These are phyloP conservation scores for Circaetus gallicus DNA, from an alignment of 2,113 vertebrate genomes.

Conservation along the genomic window DNA sequence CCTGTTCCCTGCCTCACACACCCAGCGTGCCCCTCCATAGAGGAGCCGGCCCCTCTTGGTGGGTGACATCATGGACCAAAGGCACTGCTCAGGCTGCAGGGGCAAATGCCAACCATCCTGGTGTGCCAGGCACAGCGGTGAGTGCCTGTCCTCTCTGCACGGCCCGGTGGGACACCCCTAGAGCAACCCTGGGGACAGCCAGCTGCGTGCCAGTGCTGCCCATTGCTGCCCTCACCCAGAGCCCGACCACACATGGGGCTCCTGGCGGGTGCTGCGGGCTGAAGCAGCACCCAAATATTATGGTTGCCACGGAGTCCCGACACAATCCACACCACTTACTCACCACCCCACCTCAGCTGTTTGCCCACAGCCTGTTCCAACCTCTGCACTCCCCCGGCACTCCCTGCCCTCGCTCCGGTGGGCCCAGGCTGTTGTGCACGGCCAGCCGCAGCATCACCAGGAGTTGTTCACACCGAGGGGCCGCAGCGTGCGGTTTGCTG, in stretches of 20 bases:
- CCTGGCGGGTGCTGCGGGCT: background rate
- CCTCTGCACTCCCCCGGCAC: background rate
- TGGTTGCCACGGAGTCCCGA: constrained; percentile 4
- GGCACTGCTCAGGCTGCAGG: background rate
- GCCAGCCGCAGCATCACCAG: background rate
- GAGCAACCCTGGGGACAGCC: background rate
- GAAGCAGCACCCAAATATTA: constrained; percentile 41
- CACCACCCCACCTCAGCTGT: background rate
- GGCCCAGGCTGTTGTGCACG: rapidly evolving
- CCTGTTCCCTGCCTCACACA: background rate
- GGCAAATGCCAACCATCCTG: background rate
- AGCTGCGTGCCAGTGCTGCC: background rate
- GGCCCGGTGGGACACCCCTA: background rate
- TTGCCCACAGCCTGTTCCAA: background rate
- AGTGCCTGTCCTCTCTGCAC: background rate
- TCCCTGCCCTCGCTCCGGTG: rapidly evolving
- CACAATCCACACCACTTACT: background rate
- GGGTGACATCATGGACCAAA: background rate
- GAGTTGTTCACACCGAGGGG: background rate
- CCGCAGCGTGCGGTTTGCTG: rapidly evolving
- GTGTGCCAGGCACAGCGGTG: rapidly evolving
- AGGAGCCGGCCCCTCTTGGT: background rate
- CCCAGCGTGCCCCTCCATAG: rapidly evolving
- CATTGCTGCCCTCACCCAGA: rapidly evolving
- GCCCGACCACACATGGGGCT: background rate